phyloP scores from a whole-genome alignment of 2,888 invertebrate species.

The Trachelus iudaicus region DNA sequence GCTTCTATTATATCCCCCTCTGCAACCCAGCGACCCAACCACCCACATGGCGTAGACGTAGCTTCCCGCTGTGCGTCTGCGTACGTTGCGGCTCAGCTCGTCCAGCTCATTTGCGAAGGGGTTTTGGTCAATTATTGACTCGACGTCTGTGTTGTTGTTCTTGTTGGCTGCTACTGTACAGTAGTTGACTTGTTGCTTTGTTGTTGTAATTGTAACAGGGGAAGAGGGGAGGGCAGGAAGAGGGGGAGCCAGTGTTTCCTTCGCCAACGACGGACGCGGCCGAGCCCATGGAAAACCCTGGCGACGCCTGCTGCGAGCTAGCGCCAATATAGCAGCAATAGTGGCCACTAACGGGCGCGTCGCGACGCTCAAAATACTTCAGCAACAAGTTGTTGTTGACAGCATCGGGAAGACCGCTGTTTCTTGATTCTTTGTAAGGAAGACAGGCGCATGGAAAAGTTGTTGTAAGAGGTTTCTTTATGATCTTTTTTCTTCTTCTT shows the following conservation, averaged over 20 bases:
- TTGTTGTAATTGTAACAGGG: background rate
- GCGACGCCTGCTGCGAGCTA: background rate
- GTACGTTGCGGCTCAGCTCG: background rate
- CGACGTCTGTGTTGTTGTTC: background rate
- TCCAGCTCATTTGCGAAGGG: background rate
- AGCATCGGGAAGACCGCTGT: background rate
- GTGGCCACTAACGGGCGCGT: background rate
- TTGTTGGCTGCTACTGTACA: background rate
- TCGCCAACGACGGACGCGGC: background rate
- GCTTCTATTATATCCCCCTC: background rate
- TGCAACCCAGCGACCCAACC: background rate
- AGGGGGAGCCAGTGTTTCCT: too few species aligned
- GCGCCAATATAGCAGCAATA: background rate
- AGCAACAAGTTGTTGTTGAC: conserved; percentile 7
- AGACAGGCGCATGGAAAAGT: background rate
- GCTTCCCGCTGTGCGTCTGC: background rate
- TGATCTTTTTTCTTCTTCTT: too few species aligned
- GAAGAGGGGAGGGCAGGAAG: fast-evolving
- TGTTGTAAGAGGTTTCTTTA: background rate
- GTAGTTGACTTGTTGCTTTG: background rate
- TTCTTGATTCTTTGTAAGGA: background rate
- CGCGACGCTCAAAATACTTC: conserved; percentile 2
- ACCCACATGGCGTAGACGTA: background rate
- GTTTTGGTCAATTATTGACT: background rate
- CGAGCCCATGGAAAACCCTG: background rate